Percentiles rank a stretch among this genome's conserved stretches.
These are phyloP conservation scores for Hiodon alosoides DNA, from an alignment of 2,113 vertebrate genomes.

Conservation along the genomic window DNA sequence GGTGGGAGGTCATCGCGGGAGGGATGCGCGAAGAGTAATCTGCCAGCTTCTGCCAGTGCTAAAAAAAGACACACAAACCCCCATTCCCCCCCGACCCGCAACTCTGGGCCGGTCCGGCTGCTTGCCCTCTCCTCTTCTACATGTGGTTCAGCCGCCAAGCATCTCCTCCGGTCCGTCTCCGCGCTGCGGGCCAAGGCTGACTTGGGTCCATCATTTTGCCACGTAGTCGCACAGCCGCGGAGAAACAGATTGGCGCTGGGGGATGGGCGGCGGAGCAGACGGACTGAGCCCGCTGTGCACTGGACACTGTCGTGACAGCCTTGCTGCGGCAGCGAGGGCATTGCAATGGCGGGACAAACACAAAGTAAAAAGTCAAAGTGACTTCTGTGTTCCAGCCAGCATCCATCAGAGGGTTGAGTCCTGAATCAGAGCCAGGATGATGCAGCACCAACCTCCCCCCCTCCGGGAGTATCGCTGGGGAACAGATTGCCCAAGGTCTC, in stretches of 20 bases:
- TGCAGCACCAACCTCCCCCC: too few species aligned
- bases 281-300: not conserved
- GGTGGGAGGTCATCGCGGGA: conserved; percentile 4
- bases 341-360: not conserved
- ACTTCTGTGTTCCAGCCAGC: not conserved
- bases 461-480: not conserved
- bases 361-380: not conserved
- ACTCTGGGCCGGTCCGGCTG: too few species aligned
- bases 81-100: not conserved
- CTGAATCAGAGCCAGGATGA: not conserved
- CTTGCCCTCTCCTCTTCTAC: not conserved
- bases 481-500: not conserved
- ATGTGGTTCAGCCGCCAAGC: not conserved
- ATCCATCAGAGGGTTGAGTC: not conserved
- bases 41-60: not conserved
- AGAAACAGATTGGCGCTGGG: not conserved
- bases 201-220: not conserved
- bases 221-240: not conserved
- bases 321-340: not conserved
- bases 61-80: not conserved
- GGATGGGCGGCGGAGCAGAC: not conserved
- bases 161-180: not conserved
- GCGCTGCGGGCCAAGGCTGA: not conserved
- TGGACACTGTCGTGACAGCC: not conserved
- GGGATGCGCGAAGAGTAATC: not conserved